Conservation (phyloP, 2,113 vertebrate genomes). For the Rhadina sibilatrix region DNA sequence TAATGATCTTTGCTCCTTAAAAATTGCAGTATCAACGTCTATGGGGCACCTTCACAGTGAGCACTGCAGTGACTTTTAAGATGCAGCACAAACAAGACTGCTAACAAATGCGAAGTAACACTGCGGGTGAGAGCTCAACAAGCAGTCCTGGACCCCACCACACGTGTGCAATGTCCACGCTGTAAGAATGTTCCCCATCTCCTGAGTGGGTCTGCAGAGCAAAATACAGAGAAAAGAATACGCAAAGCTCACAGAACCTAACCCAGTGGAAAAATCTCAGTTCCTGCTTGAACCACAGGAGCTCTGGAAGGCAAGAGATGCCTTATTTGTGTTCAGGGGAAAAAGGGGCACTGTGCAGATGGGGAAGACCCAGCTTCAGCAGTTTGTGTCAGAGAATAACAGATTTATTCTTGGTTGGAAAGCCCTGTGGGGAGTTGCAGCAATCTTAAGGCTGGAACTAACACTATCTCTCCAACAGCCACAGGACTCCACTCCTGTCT, state of each 20-base stretch:
- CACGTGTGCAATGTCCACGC: background rate
- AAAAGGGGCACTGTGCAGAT: slow-evolving; percentile 64
- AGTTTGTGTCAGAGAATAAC: slow-evolving; percentile 65
- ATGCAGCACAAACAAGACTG: slow-evolving; percentile 50
- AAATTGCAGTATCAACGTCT: slow-evolving; percentile 63
- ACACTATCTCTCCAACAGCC: slow-evolving; percentile 58
- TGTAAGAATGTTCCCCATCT: background rate
- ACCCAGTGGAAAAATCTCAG: slow-evolving; percentile 65
- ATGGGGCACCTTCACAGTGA: slow-evolving; percentile 51
- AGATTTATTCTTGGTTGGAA: slow-evolving; percentile 67
- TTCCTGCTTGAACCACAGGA: slow-evolving; percentile 31
- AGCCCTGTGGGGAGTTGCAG: slow-evolving; percentile 61
- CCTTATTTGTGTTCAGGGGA: slow-evolving; percentile 61
- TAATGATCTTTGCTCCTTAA: slow-evolving; percentile 60
- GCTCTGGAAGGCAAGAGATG: slow-evolving; percentile 3
- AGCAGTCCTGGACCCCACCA: background rate
- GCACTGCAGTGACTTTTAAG: slow-evolving; percentile 63
- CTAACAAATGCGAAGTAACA: slow-evolving; percentile 4
- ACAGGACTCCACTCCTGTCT: slow-evolving; percentile 61
- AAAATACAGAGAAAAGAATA: slow-evolving; percentile 39
- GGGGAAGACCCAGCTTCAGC: slow-evolving; percentile 69
- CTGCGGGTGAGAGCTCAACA: slow-evolving; percentile 39
- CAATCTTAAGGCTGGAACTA: slow-evolving; percentile 61
- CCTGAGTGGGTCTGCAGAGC: slow-evolving; percentile 13
- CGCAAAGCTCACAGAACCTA: background rate